These are phyloP conservation scores for Camptogramma bilineatum DNA, from an alignment of 2,888 invertebrate species.

Conservation along the genomic window DNA sequence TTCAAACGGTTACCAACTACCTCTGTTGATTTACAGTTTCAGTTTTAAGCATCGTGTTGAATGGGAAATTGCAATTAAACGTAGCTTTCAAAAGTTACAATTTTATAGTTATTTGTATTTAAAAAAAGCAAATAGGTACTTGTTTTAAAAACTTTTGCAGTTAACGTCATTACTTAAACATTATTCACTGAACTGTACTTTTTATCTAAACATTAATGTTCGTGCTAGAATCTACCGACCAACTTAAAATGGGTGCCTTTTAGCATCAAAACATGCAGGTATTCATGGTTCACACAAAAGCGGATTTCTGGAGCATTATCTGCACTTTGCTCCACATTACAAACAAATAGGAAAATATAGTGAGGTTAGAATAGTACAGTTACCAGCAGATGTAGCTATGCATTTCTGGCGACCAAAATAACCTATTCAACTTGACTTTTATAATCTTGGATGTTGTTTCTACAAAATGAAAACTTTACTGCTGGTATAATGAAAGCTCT, in stretches of 20 bases:
- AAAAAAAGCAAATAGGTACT: not conserved
- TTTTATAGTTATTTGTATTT: not conserved
- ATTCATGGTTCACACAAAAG: slow-evolving; percentile 38
- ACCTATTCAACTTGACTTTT: slow-evolving; percentile 2
- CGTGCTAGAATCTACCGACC: slow-evolving; percentile 15
- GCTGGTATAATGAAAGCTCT: not conserved
- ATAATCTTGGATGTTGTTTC: not conserved
- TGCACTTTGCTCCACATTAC: slow-evolving; percentile 38
- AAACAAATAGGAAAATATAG: slow-evolving; percentile 42
- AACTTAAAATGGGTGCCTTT: slow-evolving; percentile 26
- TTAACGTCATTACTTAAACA: not conserved
- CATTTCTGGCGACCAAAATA: slow-evolving; percentile 2
- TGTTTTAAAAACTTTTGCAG: not conserved
- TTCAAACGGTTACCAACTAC: not conserved
- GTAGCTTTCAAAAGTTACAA: not conserved
- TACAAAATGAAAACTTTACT: not conserved
- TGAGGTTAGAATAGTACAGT: slow-evolving; percentile 20
- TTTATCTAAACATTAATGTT: slow-evolving; percentile 25
- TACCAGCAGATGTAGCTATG: slow-evolving; percentile 10
- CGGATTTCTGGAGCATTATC: slow-evolving; percentile 41
- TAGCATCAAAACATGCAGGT: slow-evolving; percentile 30
- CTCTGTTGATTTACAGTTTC: not conserved
- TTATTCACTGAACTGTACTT: not conserved
- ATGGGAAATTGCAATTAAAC: not conserved
- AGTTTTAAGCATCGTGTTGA: not conserved